Base-by-base conservation (phyloP, 2,888 invertebrate species). In the Meliscaeva auricollis region DNA sequence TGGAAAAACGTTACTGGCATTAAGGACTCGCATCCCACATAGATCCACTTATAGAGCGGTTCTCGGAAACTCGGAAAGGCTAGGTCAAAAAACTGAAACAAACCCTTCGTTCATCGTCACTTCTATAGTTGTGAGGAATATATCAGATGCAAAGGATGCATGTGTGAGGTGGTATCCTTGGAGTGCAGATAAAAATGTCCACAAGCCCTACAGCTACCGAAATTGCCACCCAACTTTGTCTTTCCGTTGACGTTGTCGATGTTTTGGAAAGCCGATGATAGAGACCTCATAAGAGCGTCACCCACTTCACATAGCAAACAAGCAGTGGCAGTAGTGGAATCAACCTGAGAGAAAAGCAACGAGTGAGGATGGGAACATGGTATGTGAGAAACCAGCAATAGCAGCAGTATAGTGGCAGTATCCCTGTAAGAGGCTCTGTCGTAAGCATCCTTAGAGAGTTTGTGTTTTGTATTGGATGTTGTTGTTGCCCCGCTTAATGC, bases 201-300 rank as follows among this genome's bases (percentile, higher is more conserved):
- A 84, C 66, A 70, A 75, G 38, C 73, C 56, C 11, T 64, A 66
- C 22, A 60, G 66, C 66, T 46, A 68, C 75, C 70, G 15, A 84
- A 72, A 84, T 84, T 80, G 70, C 83, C 70, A 70, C 80, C 64
- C 80, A 76, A 62, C 72, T 76, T 62, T 66, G 68, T 72, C 73
- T 69, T 50, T 81, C 60, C 80, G 66, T 72, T 69, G 66, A 81
- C 85, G 72, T 80, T 77, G 76, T 69, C 76, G 68, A 85, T 85
- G 81, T 81, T 85, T 80, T 69, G 72, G 81, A 81, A 81, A 73
- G 75, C 81, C 54, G 72, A 69, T 77, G 81, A 85, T 85, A 73
- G 73, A 85, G 76, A 81, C 75, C 75, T 72, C 80, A 66, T 76
- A 76, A 84, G 84, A 80, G 75, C 73, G 81, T 69, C 85, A 70